Evolutionary conservation across 2,113 vertebrate species (phyloP), one percentile per base, ranked within the genome.

Genomic region (Pomatostomus ruficeps): DNA sequence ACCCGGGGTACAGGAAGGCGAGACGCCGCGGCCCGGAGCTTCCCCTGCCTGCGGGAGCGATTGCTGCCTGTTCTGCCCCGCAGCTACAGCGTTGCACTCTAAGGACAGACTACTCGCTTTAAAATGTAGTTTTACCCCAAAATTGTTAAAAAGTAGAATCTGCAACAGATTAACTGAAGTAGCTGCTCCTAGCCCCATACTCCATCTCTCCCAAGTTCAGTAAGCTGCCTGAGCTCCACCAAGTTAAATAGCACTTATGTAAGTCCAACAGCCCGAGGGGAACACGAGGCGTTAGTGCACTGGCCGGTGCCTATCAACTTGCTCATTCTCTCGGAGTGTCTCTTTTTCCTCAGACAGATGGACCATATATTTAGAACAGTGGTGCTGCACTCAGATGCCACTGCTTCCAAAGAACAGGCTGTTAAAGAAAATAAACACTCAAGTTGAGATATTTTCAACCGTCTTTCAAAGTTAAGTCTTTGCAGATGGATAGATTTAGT

Each of bases 241-340:
- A 68, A 51, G 65, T 59, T n/a, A n/a, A 79, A 14, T 20, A 11
- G 55, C 74, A 19, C 71, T 75, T 25, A 29, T 18, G 2, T 9
- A 33, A 58, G 6, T 23, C 26, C 10, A 1, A 1, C 20, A 59
- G 46, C 51, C 22, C 14, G 0, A 15, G 42, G 14, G 29, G 42
- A 24, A 3, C 25, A 2, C 1, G 31, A 48, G 43, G 46, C 1
- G 0, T 5, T 6, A 51, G 22, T 7, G 67, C 19, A 2, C 29
- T 3, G 48, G 38, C 15, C 12, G 3, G 35, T 35, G 46, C n/a
- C 48, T 10, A 45, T 5, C 78, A 55, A 2, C 33, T 8, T 12
- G 33, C 10, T 38, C 24, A 0, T 28, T 38, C 20, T 15, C 19
- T 6, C 52, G 0, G 11, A 35, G n/a, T 3, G 4, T 2, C 58